Conservation (phyloP, 2,888 invertebrate genomes). For the Strigamia crassipes region DNA sequence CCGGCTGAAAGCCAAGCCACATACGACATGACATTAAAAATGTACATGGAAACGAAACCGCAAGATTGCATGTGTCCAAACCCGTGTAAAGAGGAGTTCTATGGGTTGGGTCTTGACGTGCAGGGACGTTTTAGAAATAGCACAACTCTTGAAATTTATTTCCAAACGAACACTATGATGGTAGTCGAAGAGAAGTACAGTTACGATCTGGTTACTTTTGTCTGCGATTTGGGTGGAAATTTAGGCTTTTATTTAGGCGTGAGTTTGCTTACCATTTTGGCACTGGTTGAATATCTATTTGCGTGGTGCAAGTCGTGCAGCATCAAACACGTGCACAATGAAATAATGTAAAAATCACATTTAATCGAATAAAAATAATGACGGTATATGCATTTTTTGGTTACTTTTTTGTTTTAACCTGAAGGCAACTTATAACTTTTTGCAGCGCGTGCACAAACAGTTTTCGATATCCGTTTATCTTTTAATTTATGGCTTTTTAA, state of each 20-base stretch:
- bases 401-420: no score
- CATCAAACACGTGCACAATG: neutral
- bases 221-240: constrained; percentile 47
- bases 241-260: constrained; percentile 45
- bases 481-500: no score
- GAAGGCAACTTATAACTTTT: no score
- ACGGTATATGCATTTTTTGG: no score
- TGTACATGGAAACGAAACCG: neutral
- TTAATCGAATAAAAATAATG: no score
- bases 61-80: neutral
- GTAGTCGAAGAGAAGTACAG: constrained; percentile 25
- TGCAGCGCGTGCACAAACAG: no score
- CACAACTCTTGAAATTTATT: constrained; percentile 43
- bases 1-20: neutral
- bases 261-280: constrained; percentile 17
- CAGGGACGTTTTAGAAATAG: neutral
- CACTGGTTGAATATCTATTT: neutral
- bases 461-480: no score
- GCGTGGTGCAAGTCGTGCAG: neutral
- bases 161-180: neutral
- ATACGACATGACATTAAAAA: constrained; percentile 29
- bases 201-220: constrained; percentile 2
- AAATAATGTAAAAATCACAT: no score
- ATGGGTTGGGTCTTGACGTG: constrained; percentile 8
- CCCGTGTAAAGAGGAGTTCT: constrained; percentile 13